Conservation (phyloP, 1,140 invertebrate genomes). For the Brevipalpus yothersi region DNA sequence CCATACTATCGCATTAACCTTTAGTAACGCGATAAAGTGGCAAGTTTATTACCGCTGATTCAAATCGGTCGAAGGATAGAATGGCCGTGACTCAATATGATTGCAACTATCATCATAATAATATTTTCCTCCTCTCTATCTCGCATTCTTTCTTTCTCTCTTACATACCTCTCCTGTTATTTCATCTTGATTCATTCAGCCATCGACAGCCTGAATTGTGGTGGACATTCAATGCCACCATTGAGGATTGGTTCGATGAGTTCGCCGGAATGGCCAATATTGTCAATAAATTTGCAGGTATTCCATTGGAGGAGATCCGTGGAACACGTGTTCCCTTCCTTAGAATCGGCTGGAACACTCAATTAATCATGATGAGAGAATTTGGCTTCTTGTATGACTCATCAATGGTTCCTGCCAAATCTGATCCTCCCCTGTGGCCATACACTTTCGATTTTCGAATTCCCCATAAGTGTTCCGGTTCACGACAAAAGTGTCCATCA, state of each 20-base stretch:
- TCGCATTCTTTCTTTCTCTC: background rate
- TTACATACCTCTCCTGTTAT: background rate
- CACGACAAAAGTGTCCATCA: constrained; percentile 32
- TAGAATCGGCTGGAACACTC: constrained; percentile 70
- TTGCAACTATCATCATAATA: constrained; percentile 3
- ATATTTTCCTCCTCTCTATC: background rate
- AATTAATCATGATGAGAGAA: constrained; percentile 87
- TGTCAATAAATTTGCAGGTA: constrained; percentile 64
- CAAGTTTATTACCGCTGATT: too few relatives aligned
- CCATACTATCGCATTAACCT: too few relatives aligned
- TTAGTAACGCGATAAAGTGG: too few relatives aligned
- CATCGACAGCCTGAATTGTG: constrained; percentile 30
- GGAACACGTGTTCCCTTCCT: constrained; percentile 61
- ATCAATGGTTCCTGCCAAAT: constrained; percentile 70
- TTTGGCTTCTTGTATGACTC: constrained; percentile 84
- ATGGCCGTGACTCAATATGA: background rate
- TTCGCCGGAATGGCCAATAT: constrained; percentile 72
- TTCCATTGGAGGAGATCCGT: constrained; percentile 35
- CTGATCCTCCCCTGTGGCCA: constrained; percentile 64
- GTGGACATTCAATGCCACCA: constrained; percentile 50
- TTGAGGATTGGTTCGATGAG: constrained; percentile 79
- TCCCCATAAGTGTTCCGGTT: constrained; percentile 74
- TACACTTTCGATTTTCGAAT: constrained; percentile 84
- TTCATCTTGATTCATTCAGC: constrained; percentile 13
- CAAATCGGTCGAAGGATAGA: background rate